phyloP scores from a whole-genome alignment of 23 tunicate genomes.

The Aplidium turbinatum region DNA sequence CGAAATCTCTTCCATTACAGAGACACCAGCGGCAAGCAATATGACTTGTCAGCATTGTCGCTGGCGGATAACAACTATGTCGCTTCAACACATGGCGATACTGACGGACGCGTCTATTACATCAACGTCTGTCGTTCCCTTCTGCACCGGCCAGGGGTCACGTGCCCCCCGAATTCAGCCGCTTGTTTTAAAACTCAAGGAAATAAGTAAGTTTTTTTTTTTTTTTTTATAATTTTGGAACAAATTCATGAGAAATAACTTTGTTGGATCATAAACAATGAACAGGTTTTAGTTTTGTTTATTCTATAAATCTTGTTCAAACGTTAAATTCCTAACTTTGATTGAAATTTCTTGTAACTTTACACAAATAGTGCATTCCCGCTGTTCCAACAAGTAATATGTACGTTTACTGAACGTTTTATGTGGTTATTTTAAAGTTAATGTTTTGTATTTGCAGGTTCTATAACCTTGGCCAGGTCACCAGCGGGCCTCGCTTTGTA shows the following conservation, averaged over 20 bases:
- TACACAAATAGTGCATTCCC: no score
- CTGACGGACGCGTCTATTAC: slow-evolving; percentile 44
- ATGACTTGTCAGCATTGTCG: slow-evolving; percentile 51
- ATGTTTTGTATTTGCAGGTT: slow-evolving; percentile 39
- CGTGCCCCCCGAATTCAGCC: slow-evolving; percentile 82
- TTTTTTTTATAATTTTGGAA: no score
- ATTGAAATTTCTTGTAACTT: not conserved
- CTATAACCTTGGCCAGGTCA: slow-evolving; percentile 37
- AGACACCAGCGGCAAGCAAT: slow-evolving; percentile 32
- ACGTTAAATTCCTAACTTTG: no score
- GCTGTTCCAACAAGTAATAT: no score
- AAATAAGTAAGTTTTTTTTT: slow-evolving; percentile 42
- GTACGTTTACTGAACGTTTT: no score
- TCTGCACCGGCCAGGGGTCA: slow-evolving; percentile 51
- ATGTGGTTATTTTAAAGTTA: no score
- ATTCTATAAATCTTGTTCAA: no score
- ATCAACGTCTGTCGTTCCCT: slow-evolving; percentile 68
- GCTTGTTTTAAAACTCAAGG: slow-evolving; percentile 41
- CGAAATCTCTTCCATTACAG: slow-evolving; percentile 30
- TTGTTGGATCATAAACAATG: no score
- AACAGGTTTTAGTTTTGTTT: no score
- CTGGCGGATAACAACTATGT: slow-evolving; percentile 17
- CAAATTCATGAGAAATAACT: no score
- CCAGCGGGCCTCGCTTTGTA: slow-evolving; percentile 29
- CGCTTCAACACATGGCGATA: slow-evolving; percentile 46